Base-by-base conservation (phyloP, 2,888 invertebrate genomes). In the Phlogophora meticulosa region DNA sequence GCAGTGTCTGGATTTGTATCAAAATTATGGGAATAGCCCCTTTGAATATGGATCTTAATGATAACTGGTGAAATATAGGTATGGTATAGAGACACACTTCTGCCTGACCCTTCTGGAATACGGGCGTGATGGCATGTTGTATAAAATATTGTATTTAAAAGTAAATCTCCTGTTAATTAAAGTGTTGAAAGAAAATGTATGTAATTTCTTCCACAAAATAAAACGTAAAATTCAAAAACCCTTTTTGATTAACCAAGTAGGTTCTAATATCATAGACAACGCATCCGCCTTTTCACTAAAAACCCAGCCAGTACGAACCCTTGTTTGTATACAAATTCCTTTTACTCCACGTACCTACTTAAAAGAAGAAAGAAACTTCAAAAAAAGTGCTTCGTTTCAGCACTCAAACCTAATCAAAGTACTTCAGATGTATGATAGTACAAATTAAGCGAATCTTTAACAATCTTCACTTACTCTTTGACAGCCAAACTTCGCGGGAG, bases 401-500 rank as follows among this genome's bases (percentile, higher is more conserved):
- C 65, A 64, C 57, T 61, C 36, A 64, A 1, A 32, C 28, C 11
- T 22, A 76, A 65, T 73, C 66, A 65, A 72, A 64, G 57, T 74
- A 65, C 62, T 67, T 70, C 58, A 72, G 61, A 61, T 57, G 45
- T 43, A 34, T 24, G 65, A 82, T 82, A 64, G 69, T 60, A 82
- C 56, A 78, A 82, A 82, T 82, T 77, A 76, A 73, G 73, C 80
- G 78, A 81, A 72, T 78, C 71, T 83, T 68, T 70, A 62, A 70
- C 70, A 59, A 67, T 68, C 60, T 82, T 51, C 45, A 55, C 67
- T 86, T 91, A 91, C 78, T 93, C 93, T 93, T 88, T 93, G 93
- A 87, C 89, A 85, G 72, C 73, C 73, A 74, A 85, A 85, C 84
- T 83, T 78, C 72, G 72, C 57, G 60, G 62, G 57, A 42, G 69